phyloP scores from a whole-genome alignment of 2,888 invertebrate species.

The Notocelia uddmanniana region DNA sequence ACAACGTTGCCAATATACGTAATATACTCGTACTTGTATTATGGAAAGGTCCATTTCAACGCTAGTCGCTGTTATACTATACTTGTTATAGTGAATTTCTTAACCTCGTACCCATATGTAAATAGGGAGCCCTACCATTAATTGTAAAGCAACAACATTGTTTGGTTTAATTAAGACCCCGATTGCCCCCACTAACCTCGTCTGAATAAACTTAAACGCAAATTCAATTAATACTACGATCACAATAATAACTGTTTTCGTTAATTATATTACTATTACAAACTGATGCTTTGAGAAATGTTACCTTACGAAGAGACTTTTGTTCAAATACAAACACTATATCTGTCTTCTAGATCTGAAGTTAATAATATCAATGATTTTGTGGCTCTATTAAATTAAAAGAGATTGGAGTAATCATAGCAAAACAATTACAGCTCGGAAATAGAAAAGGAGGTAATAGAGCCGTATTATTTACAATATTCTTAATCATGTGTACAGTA shows the following conservation, averaged over 20 bases:
- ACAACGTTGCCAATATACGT: too few species aligned
- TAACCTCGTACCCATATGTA: constrained; percentile 30
- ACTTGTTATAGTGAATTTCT: constrained; percentile 19
- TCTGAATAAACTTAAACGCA: constrained; percentile 78
- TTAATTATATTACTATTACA: constrained; percentile 75
- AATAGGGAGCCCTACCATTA: constrained; percentile 64
- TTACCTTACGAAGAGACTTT: not conserved
- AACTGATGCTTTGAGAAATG: constrained; percentile 56
- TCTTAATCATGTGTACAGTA: too few species aligned
- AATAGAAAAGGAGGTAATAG: too few species aligned
- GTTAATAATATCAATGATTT: too few species aligned
- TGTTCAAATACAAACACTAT: not conserved
- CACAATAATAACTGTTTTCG: constrained; percentile 81
- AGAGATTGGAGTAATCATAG: too few species aligned
- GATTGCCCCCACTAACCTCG: constrained; percentile 74
- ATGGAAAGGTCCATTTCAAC: not conserved
- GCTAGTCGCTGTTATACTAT: not conserved
- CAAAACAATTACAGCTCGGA: too few species aligned
- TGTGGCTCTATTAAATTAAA: too few species aligned
- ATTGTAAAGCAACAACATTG: constrained; percentile 75
- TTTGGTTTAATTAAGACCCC: constrained; percentile 81
- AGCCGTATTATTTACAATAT: too few species aligned
- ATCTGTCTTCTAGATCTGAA: not conserved
- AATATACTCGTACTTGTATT: too few species aligned
- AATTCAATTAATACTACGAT: constrained; percentile 79